Evolutionary conservation across 2,888 invertebrate genomes (phyloP).

Genomic region (Ophioninae sp.): DNA sequence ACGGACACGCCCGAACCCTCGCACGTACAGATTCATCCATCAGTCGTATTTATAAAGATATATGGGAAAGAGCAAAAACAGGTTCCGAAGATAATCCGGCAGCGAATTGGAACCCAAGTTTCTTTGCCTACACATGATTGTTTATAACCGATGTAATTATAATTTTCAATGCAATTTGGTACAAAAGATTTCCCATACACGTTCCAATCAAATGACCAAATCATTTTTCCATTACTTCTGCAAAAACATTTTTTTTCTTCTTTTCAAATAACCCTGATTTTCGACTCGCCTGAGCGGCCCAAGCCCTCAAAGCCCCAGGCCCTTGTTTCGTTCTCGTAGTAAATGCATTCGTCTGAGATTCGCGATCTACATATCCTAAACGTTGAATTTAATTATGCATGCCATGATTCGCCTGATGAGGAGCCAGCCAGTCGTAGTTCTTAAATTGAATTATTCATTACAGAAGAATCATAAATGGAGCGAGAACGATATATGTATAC

Average conservation of each 20-base stretch:
- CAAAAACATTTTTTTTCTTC: no score
- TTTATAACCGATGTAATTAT: no score
- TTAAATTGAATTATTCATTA: conserved; percentile 62
- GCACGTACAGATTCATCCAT: neutral
- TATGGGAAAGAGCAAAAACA: conserved; percentile 21
- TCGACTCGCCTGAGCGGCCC: no score
- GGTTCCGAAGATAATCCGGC: conserved; percentile 41
- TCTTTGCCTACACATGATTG: neutral
- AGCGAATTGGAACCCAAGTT: neutral
- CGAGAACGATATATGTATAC: conserved; percentile 23
- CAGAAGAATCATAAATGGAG: conserved; percentile 54
- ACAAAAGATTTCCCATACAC: no score
- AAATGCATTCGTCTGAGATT: conserved; percentile 31
- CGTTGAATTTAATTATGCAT: conserved; percentile 57
- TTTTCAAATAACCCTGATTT: no score
- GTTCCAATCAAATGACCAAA: no score
- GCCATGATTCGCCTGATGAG: conserved; percentile 57
- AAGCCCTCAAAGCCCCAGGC: no score
- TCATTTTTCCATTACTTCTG: no score
- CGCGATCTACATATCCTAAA: conserved; percentile 44
- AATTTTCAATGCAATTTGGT: no score
- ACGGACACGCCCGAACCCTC: neutral
- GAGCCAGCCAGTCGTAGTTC: conserved; percentile 28
- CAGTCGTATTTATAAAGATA: conserved; percentile 6
- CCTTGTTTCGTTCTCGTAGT: no score